These are phyloP conservation scores for Diarsia mendica DNA, from an alignment of 2,888 invertebrate species.

Conservation along the genomic window DNA sequence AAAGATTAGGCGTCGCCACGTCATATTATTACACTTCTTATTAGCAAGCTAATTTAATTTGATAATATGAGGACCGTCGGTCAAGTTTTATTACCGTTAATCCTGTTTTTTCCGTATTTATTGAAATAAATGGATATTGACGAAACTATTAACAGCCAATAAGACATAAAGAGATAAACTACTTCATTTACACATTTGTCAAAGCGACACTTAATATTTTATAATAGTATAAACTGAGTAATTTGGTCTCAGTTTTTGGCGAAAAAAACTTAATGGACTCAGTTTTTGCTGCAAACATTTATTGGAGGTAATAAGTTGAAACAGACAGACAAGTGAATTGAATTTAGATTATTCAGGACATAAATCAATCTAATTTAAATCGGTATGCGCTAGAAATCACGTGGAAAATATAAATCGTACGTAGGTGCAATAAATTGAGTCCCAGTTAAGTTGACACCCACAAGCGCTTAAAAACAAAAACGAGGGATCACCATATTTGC, in stretches of 20 bases:
- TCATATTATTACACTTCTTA: slow-evolving; percentile 62
- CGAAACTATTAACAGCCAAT: slow-evolving; percentile 63
- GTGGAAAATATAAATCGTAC: slow-evolving; percentile 69
- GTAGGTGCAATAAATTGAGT: slow-evolving; percentile 76
- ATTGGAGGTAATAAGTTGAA: slow-evolving; percentile 47
- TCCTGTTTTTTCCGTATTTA: slow-evolving; percentile 62
- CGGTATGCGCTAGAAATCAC: slow-evolving; percentile 63
- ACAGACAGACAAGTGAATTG: slow-evolving; percentile 29
- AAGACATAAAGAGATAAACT: slow-evolving; percentile 55
- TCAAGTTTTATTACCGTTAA: slow-evolving; percentile 61
- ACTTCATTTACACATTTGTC: slow-evolving; percentile 65
- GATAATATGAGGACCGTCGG: slow-evolving; percentile 45
- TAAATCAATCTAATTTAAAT: slow-evolving; percentile 65
- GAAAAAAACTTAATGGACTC: slow-evolving; percentile 52
- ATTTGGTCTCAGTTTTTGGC: slow-evolving; percentile 35
- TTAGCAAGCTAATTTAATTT: slow-evolving; percentile 55
- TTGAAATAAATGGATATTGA: slow-evolving; percentile 64
- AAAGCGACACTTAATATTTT: slow-evolving; percentile 67
- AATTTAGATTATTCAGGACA: slow-evolving; percentile 46
- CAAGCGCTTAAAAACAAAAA: slow-evolving; percentile 79
- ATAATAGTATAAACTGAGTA: slow-evolving; percentile 54
- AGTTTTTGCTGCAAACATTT: slow-evolving; percentile 42
- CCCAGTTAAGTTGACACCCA: slow-evolving; percentile 75
- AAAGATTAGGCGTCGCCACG: slow-evolving; percentile 52
- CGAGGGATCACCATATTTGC: slow-evolving; percentile 84